phyloP scores from a whole-genome alignment of 2,113 vertebrate species.

The Hemichromis elongatus region DNA sequence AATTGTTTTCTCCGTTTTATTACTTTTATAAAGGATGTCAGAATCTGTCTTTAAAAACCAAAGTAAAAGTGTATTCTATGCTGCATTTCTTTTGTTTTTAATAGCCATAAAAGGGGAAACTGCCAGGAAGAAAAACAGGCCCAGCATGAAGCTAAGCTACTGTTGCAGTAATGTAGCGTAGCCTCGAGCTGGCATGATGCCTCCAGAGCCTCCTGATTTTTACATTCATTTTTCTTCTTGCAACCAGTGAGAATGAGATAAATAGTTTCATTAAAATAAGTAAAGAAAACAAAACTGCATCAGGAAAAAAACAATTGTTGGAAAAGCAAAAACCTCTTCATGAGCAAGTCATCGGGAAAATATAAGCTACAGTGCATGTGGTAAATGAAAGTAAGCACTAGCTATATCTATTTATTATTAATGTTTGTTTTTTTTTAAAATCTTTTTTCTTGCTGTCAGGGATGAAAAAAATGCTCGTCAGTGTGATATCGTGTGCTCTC shows the following conservation, averaged over 20 bases:
- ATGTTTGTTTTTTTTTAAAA: not conserved
- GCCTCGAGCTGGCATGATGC: not conserved
- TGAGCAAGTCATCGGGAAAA: not conserved
- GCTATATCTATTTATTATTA: conserved; percentile 14
- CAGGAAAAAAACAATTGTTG: not conserved
- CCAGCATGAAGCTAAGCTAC: not conserved
- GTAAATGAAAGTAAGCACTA: not conserved
- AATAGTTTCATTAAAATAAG: not conserved
- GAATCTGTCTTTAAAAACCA: not conserved
- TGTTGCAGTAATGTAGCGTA: not conserved
- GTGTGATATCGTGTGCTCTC: not conserved
- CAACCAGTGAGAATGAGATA: not conserved
- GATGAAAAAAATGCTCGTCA: not conserved
- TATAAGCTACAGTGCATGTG: not conserved
- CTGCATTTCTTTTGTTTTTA: not conserved
- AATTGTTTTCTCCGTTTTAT: not conserved
- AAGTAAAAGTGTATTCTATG: not conserved
- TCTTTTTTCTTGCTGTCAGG: conserved; percentile 19
- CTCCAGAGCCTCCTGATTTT: not conserved
- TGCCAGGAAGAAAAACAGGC: not conserved
- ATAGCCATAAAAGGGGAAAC: not conserved
- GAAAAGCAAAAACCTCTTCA: not conserved
- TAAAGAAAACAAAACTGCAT: not conserved
- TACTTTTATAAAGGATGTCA: not conserved
- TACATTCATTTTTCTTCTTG: not conserved